A percentile compares a stretch with the other conserved stretches of the same genome.
phyloP scores from a whole-genome alignment of 2,113 vertebrate species.

The Eptesicus fuscus region DNA sequence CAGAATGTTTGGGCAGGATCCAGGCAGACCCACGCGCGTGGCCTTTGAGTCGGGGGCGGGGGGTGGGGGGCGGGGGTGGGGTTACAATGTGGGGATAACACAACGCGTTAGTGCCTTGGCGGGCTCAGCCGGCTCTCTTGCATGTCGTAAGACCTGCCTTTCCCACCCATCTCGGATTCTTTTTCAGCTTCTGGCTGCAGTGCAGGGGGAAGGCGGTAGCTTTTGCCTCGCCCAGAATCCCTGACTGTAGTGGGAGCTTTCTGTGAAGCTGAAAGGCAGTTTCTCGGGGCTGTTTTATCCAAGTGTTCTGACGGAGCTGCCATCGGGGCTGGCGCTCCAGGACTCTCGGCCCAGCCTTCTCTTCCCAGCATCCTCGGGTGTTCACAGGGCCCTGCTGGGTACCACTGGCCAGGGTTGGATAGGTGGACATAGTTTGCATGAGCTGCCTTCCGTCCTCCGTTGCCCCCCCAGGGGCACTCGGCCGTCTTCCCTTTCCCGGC shows the following conservation, averaged over 20 bases:
- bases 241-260: not conserved
- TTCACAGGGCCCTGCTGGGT: accelerated
- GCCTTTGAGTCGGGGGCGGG: slow-evolving; percentile 42
- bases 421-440: accelerated
- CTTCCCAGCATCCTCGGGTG: not conserved
- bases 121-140: slow-evolving; percentile 36
- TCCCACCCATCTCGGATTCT: not conserved
- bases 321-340: accelerated
- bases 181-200: not conserved
- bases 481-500: not conserved
- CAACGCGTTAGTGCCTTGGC: slow-evolving; percentile 67
- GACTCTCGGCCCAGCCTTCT: accelerated
- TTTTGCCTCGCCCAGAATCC: not conserved
- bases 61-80: not conserved
- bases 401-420: not conserved
- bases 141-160: slow-evolving; percentile 5
- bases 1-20: slow-evolving; percentile 82
- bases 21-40: slow-evolving; percentile 72
- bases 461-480: not conserved
- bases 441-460: not conserved
- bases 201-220: not conserved
- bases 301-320: not conserved
- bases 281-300: not conserved
- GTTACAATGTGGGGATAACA: slow-evolving; percentile 61
- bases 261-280: not conserved